Conservation (phyloP, 2,888 invertebrate species). For the Gastrophysa polygoni region DNA sequence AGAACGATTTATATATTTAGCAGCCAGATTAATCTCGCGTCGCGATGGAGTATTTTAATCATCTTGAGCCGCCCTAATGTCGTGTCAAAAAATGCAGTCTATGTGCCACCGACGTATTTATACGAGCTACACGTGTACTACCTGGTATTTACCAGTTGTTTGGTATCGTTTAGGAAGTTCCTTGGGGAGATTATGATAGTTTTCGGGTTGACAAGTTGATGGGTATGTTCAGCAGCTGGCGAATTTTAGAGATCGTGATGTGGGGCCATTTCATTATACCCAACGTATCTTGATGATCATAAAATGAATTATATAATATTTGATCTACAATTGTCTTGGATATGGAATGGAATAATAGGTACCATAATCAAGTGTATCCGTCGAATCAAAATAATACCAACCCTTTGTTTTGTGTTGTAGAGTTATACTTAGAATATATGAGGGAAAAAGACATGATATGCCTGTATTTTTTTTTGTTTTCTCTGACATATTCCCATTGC, state of each 20-base stretch:
- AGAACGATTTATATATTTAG: conserved; percentile 58
- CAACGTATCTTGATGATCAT: neutral
- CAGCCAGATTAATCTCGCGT: conserved; percentile 57
- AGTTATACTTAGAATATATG: no score
- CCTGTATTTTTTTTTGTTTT: no score
- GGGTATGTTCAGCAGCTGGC: neutral
- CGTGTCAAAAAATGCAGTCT: conserved; percentile 48
- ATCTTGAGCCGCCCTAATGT: conserved; percentile 50
- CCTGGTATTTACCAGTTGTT: conserved; percentile 31
- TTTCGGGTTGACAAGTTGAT: neutral
- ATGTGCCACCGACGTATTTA: conserved; percentile 40
- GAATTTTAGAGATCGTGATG: neutral
- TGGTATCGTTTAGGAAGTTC: conserved; percentile 17
- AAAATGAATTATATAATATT: no score
- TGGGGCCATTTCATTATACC: neutral
- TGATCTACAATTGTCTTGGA: no score
- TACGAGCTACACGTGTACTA: conserved; percentile 27
- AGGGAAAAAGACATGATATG: no score
- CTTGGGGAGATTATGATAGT: neutral
- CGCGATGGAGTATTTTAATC: conserved; percentile 56
- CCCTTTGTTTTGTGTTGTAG: no score
- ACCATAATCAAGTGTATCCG: no score
- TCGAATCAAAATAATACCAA: no score
- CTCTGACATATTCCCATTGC: no score
- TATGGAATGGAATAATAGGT: no score